Evolutionary conservation across 2,888 invertebrate genomes (phyloP).

Genomic region (Philopedon plagiatum): DNA sequence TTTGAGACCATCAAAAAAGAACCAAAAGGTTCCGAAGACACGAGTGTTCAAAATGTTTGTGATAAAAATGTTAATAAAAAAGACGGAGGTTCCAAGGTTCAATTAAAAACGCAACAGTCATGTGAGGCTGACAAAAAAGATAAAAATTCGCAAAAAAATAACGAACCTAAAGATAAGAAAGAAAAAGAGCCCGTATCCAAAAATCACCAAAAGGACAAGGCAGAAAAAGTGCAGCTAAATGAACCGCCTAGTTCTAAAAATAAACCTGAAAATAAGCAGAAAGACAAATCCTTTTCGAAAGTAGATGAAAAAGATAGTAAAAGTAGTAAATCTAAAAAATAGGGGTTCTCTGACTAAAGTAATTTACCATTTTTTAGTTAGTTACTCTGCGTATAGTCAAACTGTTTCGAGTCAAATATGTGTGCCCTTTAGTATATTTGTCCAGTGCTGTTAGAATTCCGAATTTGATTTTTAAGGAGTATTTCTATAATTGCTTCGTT

Average conservation of each 20-base stretch:
- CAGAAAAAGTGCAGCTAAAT: not conserved
- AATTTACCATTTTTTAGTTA: slow-evolving; percentile 1
- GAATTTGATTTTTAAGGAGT: slow-evolving; percentile 20
- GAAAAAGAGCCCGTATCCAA: slow-evolving; percentile 2
- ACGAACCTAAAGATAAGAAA: slow-evolving; percentile 26
- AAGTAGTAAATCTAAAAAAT: slow-evolving; percentile 37
- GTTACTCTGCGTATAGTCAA: slow-evolving; percentile 1
- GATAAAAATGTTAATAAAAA: slow-evolving; percentile 16
- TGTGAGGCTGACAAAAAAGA: slow-evolving; percentile 27
- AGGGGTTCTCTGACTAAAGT: slow-evolving; percentile 13
- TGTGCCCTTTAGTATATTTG: slow-evolving; percentile 23
- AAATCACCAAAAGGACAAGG: slow-evolving; percentile 11
- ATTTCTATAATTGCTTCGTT: not conserved
- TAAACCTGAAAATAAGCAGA: slow-evolving; percentile 31
- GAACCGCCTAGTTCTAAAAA: slow-evolving; percentile 15
- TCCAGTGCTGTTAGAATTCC: slow-evolving; percentile 20
- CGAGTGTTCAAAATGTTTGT: not conserved
- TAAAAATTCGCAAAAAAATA: slow-evolving; percentile 2
- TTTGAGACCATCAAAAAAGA: not conserved
- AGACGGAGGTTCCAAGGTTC: not conserved
- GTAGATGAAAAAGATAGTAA: slow-evolving; percentile 45
- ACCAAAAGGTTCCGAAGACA: not conserved
- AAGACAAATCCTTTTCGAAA: slow-evolving; percentile 35
- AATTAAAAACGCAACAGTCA: slow-evolving; percentile 5
- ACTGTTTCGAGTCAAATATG: slow-evolving; percentile 16